Evolutionary conservation across 2,888 invertebrate species (phyloP).

Genomic region (Heliconius sara): DNA sequence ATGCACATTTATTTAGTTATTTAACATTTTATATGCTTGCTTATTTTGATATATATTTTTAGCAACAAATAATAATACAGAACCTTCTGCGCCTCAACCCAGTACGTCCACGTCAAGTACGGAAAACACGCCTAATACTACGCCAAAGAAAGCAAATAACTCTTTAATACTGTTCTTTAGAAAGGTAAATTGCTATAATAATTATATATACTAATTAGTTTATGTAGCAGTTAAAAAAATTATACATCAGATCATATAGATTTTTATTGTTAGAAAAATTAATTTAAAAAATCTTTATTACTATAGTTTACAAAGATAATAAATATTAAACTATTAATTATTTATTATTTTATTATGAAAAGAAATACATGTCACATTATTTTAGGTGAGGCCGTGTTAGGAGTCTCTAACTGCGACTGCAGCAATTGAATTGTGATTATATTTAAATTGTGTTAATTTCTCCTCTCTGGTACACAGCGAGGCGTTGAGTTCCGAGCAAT

Average conservation of each 20-base stretch:
- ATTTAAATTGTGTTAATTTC: too few species aligned
- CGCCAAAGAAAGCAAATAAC: conserved; percentile 73
- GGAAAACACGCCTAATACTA: conserved; percentile 61
- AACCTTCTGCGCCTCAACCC: conserved; percentile 52
- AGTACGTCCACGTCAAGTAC: conserved; percentile 56
- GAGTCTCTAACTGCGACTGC: too few species aligned
- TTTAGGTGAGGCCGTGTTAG: too few species aligned
- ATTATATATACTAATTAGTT: not conserved
- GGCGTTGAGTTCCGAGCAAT: too few species aligned
- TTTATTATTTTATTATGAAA: too few species aligned
- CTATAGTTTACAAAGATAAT: not conserved
- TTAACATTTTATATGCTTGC: not conserved
- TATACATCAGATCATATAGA: not conserved
- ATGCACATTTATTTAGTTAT: not conserved
- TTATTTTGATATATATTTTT: conserved; percentile 46
- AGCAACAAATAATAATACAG: conserved; percentile 66
- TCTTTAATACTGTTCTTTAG: conserved; percentile 90
- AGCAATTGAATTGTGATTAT: too few species aligned
- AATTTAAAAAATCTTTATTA: not conserved
- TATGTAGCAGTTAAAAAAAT: not conserved
- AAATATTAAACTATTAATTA: not conserved
- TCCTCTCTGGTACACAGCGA: too few species aligned
- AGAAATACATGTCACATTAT: too few species aligned
- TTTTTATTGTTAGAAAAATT: too few species aligned
- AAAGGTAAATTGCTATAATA: conserved; percentile 84